phyloP scores from a whole-genome alignment of 2,113 vertebrate species.

The Arenaria interpres region DNA sequence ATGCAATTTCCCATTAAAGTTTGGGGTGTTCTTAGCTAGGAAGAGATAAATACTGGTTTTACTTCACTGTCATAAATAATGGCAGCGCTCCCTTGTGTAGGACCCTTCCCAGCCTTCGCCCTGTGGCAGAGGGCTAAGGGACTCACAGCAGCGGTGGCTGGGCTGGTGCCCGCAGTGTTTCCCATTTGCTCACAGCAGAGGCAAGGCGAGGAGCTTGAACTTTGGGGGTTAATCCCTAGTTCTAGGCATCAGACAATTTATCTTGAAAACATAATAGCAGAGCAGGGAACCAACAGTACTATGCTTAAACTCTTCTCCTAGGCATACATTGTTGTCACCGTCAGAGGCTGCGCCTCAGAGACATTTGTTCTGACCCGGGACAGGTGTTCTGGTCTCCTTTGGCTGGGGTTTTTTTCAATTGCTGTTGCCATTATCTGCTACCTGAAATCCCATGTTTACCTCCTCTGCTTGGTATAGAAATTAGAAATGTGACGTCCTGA shows the following conservation, averaged over 20 bases:
- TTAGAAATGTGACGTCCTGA: background rate
- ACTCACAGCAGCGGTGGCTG: background rate
- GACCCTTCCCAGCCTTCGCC: background rate
- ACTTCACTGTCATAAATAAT: background rate
- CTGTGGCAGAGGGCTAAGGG: background rate
- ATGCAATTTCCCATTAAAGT: constrained; percentile 35
- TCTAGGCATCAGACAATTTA: background rate
- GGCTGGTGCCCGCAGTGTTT: background rate
- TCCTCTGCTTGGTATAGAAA: background rate
- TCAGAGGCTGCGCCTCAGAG: background rate
- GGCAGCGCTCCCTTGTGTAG: background rate
- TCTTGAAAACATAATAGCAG: background rate
- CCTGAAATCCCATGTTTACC: background rate
- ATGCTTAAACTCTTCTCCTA: background rate
- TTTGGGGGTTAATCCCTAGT: background rate
- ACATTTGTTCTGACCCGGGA: background rate
- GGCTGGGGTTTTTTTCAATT: background rate
- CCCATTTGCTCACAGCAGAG: background rate
- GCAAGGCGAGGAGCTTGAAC: background rate
- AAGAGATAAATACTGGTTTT: background rate
- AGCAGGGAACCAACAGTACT: background rate
- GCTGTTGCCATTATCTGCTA: background rate
- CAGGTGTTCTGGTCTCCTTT: background rate
- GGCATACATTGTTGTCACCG: background rate
- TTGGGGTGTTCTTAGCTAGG: constrained; percentile 1